Percentiles rank a stretch among this genome's conserved stretches.
Conservation (phyloP, 2,797 vertebrate species). For the Silurus lanzhouensis region DNA sequence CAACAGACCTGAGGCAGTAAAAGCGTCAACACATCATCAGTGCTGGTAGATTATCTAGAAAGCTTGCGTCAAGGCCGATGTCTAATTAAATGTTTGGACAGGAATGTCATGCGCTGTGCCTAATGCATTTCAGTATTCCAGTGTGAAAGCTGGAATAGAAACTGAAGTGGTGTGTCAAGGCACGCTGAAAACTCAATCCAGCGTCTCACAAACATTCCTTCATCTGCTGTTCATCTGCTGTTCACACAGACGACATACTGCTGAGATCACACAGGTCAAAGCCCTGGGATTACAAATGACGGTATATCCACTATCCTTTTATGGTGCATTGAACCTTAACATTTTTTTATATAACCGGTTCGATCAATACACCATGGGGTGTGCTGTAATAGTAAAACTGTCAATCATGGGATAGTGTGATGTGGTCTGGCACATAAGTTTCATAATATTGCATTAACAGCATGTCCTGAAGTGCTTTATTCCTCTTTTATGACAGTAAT, state of each 20-base stretch:
- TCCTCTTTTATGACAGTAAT: neutral
- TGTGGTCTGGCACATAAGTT: neutral
- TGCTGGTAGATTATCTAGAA: slow-evolving; percentile 32
- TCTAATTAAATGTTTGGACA: slow-evolving; percentile 55
- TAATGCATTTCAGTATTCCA: slow-evolving; percentile 51
- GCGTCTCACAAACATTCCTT: neutral
- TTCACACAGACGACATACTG: neutral
- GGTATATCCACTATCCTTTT: neutral
- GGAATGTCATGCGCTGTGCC: slow-evolving; percentile 50
- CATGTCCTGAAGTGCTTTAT: neutral
- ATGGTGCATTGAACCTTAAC: neutral
- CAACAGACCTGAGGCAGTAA: neutral
- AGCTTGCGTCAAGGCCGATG: slow-evolving; percentile 33
- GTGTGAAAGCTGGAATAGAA: slow-evolving; percentile 57
- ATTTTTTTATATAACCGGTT: no score
- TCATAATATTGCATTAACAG: neutral
- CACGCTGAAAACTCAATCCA: slow-evolving; percentile 31
- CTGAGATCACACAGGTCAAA: neutral
- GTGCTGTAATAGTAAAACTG: neutral
- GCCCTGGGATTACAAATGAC: neutral
- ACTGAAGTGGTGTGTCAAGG: slow-evolving; percentile 43
- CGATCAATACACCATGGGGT: neutral
- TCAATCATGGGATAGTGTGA: neutral
- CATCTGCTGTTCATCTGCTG: neutral
- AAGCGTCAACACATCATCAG: slow-evolving; percentile 14